These are phyloP conservation scores for Lepidurus couesii DNA, from an alignment of 1,140 invertebrate species.

Conservation along the genomic window DNA sequence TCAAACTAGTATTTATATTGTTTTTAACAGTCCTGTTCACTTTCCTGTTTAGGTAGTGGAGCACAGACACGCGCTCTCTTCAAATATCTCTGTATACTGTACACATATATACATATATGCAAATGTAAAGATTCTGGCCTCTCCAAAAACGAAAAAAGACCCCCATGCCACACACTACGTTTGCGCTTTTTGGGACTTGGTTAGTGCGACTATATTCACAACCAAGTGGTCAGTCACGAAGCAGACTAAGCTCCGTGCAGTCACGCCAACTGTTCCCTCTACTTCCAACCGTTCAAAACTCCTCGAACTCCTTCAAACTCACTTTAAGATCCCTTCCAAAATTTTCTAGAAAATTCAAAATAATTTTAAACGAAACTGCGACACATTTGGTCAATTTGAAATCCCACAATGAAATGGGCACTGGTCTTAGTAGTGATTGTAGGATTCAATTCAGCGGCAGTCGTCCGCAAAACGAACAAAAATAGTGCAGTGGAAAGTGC, in stretches of 20 bases:
- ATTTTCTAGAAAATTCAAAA: neutral
- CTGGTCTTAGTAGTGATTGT: neutral
- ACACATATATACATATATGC: neutral
- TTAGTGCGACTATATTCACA: neutral
- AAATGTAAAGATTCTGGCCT: neutral
- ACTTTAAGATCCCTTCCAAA: too few relatives aligned
- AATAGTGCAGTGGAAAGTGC: neutral
- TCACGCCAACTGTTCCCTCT: neutral
- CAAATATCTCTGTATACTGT: neutral
- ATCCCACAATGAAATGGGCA: neutral
- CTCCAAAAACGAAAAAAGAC: neutral
- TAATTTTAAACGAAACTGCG: neutral
- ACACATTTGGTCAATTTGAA: neutral
- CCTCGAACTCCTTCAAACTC: neutral
- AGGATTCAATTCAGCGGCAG: neutral
- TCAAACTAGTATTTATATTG: neutral
- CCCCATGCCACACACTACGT: neutral
- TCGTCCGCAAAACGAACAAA: neutral
- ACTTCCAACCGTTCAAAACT: neutral
- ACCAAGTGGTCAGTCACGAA: conserved; percentile 6
- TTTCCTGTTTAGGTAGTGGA: neutral
- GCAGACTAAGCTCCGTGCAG: neutral
- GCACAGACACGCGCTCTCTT: neutral
- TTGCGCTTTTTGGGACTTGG: neutral
- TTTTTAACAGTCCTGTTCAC: neutral